Evolutionary conservation across 2,113 vertebrate species (phyloP).

Genomic region (Plecturocebus donacophilus): DNA sequence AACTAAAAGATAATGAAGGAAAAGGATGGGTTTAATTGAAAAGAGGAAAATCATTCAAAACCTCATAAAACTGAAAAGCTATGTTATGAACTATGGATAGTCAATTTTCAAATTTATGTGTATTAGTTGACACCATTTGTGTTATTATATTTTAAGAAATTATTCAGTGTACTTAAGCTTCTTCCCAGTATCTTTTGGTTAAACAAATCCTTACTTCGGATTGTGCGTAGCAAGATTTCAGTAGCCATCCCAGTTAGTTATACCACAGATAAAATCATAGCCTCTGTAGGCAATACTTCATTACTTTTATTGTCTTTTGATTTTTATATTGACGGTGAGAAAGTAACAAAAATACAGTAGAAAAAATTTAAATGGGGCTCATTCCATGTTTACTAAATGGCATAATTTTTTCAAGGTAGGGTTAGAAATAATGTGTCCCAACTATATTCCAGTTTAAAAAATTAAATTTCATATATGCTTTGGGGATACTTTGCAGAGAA

Average conservation of each 20-base stretch:
- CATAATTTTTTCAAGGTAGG: not conserved
- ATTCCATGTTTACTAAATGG: not conserved
- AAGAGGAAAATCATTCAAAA: conserved; percentile 66
- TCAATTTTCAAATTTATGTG: not conserved
- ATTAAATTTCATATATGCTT: not conserved
- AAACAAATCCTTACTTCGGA: not conserved
- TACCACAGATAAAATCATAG: not conserved
- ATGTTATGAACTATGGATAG: not conserved
- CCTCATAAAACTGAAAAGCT: conserved; percentile 36
- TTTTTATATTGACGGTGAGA: conserved; percentile 16
- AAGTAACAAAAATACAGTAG: conserved; percentile 1
- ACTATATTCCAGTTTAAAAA: conserved; percentile 31
- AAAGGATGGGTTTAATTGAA: conserved; percentile 77
- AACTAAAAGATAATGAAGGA: conserved; percentile 79
- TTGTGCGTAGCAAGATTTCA: conserved; percentile 22
- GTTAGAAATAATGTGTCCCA: not conserved
- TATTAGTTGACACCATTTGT: not conserved
- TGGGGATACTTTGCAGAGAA: too few relatives aligned
- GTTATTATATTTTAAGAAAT: not conserved
- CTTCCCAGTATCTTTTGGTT: not conserved
- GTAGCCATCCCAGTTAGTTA: not conserved
- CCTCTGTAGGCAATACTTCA: not conserved
- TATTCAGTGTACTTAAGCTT: not conserved
- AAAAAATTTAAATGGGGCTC: not conserved
- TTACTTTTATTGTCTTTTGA: not conserved